Evolutionary conservation across 2,113 vertebrate species (phyloP).

Genomic region (Polypterus senegalus): DNA sequence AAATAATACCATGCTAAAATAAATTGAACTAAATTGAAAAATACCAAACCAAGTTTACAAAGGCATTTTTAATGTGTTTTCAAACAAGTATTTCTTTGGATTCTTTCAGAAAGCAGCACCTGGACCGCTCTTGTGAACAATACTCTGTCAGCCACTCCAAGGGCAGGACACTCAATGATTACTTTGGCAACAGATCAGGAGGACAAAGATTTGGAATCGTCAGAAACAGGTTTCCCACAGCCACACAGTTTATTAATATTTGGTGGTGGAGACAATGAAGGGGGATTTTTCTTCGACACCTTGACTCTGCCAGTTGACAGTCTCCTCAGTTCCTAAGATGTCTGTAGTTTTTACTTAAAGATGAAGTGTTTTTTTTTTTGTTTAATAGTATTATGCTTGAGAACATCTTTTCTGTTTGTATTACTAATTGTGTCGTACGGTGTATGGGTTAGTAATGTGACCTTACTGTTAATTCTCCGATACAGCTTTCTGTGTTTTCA

Average conservation of each 20-base stretch:
- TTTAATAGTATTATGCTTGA: too few species aligned
- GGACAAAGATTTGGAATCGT: conserved; percentile 8
- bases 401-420: too few species aligned
- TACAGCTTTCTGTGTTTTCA: too few species aligned
- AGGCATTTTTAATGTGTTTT: not conserved
- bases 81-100: not conserved
- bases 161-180: conserved; percentile 54
- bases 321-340: conserved; percentile 18
- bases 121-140: conserved; percentile 46
- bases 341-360: too few species aligned
- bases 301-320: conserved; percentile 34
- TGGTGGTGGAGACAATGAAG: conserved; percentile 50
- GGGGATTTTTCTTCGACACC: conserved; percentile 44
- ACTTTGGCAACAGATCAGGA: conserved; percentile 31
- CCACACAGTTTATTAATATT: conserved; percentile 36
- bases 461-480: too few species aligned
- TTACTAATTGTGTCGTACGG: too few species aligned
- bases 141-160: conserved; percentile 30
- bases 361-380: too few species aligned
- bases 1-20: too few species aligned
- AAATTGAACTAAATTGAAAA: not conserved
- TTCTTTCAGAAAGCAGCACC: conserved; percentile 39
- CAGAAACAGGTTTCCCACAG: not conserved
- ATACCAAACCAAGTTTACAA: not conserved
- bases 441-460: too few species aligned